Evolutionary conservation across 1,140 invertebrate species (phyloP).

Genomic region (Hylaeus volcanicus): DNA sequence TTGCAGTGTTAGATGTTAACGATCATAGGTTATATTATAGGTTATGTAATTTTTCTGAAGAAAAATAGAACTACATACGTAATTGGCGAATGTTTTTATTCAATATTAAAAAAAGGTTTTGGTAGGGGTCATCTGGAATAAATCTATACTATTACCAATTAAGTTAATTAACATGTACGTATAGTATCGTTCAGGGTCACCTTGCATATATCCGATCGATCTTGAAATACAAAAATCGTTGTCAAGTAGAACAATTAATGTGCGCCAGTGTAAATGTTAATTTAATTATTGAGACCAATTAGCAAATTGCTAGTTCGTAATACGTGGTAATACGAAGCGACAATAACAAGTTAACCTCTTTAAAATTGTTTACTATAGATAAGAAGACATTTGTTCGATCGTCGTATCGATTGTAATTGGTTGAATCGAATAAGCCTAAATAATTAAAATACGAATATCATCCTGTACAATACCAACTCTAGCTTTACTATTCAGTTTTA

Average conservation of each 20-base stretch:
- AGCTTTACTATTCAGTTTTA: too few species aligned
- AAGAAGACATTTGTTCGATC: too few species aligned
- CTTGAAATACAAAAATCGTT: not conserved
- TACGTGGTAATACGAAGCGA: not conserved
- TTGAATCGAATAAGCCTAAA: too few species aligned
- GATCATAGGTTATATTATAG: not conserved
- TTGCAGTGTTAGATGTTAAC: not conserved
- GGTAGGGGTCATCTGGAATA: too few species aligned
- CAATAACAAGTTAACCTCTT: not conserved
- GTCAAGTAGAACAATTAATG: not conserved
- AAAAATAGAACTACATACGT: not conserved
- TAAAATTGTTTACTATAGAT: not conserved
- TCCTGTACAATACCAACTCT: too few species aligned
- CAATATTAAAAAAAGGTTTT: too few species aligned
- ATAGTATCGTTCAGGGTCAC: not conserved
- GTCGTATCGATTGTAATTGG: too few species aligned
- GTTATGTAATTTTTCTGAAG: not conserved
- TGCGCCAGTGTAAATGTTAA: not conserved
- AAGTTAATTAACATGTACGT: not conserved
- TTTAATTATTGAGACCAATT: conserved; percentile 13
- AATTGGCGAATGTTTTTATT: too few species aligned
- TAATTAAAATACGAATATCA: too few species aligned
- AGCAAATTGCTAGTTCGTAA: conserved; percentile 4
- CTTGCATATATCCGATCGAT: not conserved
- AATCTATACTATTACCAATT: not conserved